These are phyloP conservation scores for Collichthys lucidus DNA, from an alignment of 2,113 vertebrate species.

Conservation along the genomic window DNA sequence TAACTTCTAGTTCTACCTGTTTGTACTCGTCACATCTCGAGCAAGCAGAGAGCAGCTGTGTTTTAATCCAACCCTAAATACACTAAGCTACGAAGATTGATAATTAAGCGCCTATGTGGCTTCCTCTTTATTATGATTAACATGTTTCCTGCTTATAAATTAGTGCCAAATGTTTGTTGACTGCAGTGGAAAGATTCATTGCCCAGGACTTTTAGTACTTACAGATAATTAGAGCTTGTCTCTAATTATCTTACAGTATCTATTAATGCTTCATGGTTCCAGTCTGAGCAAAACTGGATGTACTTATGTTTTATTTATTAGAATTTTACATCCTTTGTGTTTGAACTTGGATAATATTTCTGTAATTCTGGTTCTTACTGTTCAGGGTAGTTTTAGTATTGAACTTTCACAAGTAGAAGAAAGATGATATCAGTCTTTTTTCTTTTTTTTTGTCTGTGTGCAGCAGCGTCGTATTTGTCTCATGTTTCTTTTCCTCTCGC, in stretches of 20 bases:
- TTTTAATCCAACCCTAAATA: not conserved
- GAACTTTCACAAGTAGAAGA: too few species aligned
- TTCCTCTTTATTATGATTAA: conserved; percentile 9
- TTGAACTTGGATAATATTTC: too few species aligned
- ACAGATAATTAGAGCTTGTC: not conserved
- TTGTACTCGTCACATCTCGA: not conserved
- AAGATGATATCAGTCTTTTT: too few species aligned
- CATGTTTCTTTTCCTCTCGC: not conserved
- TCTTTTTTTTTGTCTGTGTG: not conserved
- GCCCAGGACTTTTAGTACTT: not conserved
- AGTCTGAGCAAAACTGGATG: too few species aligned
- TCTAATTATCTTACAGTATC: not conserved
- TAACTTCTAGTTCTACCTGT: not conserved
- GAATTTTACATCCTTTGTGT: too few species aligned
- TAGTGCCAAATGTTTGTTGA: not conserved
- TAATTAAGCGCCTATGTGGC: not conserved
- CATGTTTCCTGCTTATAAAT: conserved; percentile 2
- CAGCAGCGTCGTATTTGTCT: not conserved
- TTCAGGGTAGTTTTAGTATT: too few species aligned
- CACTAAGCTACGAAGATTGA: not conserved
- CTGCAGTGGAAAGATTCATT: not conserved
- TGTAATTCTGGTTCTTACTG: too few species aligned
- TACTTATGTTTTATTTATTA: too few species aligned
- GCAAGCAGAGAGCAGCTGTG: not conserved
- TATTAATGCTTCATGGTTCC: not conserved